Conservation (phyloP, 1,140 invertebrate genomes). For the Cydia amplana region DNA sequence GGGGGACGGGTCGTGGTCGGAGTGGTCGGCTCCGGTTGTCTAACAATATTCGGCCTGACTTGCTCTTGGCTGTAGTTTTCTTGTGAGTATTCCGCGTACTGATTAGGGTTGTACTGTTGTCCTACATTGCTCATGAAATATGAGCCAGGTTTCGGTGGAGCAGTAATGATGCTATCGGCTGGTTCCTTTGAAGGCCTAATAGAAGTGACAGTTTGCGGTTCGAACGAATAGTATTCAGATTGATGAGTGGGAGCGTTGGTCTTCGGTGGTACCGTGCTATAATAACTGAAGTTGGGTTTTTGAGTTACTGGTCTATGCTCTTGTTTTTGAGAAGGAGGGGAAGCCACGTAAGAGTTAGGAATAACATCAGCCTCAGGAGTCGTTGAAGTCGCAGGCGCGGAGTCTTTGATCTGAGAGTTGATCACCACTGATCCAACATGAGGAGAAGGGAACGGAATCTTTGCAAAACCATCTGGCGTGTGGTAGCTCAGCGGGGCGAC, state of each 20-base stretch:
- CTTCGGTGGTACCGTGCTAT: constrained; percentile 62
- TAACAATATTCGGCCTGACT: constrained; percentile 37
- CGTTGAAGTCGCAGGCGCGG: constrained; percentile 37
- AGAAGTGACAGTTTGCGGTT: constrained; percentile 66
- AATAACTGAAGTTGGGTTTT: constrained; percentile 65
- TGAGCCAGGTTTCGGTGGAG: constrained; percentile 50
- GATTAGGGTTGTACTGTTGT: constrained; percentile 54
- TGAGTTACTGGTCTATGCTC: constrained; percentile 54
- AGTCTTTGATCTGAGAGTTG: constrained; percentile 75
- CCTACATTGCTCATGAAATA: constrained; percentile 60
- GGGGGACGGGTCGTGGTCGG: constrained; percentile 44
- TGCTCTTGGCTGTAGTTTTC: constrained; percentile 44
- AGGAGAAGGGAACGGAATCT: constrained; percentile 90
- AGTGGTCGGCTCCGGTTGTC: constrained; percentile 47
- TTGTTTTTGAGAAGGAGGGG: constrained; percentile 44
- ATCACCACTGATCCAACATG: constrained; percentile 92
- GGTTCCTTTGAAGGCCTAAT: constrained; percentile 53
- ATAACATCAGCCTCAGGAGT: constrained; percentile 43
- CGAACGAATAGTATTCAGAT: constrained; percentile 68
- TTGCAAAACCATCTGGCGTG: constrained; percentile 88
- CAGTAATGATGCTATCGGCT: constrained; percentile 36
- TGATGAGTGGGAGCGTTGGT: constrained; percentile 50
- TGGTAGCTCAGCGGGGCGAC: constrained; percentile 91
- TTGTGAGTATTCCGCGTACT: constrained; percentile 51
- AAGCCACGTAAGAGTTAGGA: constrained; percentile 52